Evolutionary conservation across 1,140 invertebrate species (phyloP), one percentile per base, ranked within the genome.

Genomic region (Tetramorium simillimum): DNA sequence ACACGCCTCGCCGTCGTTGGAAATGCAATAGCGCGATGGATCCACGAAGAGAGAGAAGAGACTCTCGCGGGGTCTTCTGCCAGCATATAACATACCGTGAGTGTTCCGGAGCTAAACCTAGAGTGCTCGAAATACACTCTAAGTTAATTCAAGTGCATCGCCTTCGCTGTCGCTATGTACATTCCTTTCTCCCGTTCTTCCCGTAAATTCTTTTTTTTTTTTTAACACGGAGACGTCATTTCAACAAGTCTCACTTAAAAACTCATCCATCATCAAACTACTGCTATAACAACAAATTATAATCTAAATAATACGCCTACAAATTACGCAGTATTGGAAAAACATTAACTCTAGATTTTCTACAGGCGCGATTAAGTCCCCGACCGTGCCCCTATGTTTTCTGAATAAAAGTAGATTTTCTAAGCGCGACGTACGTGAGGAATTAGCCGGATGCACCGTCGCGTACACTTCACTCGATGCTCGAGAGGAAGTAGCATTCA

Each of bases 121-220:
- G 93, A 94, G 90, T 90, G 92, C 93, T 92, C 92, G 92, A 94
- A 94, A 94, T 94, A 94, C 89, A 92, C 92, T 86, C 72, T 89
- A 91, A 91, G 92, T 93, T 92, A 93, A 94, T 94, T 93, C 93
- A 94, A 94, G 93, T 94, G 92, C 93, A 94, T 92, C 89, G 92
- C 89, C 89, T 92, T 90, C 88, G 89, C 87, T 89, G 91, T 92
- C 86, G 86, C 88, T 81, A 75, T 58, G 87, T 88, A 85, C 78
- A 67, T 87, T 85, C 81, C 51, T 49, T 88, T 12, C 58, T 85
- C 60, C 63, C 60, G 60, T 76, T 77, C 78, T 49, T 40, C 72
- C 14, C 49, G 69, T 73, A 14, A 56, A 62, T 46, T 86, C 72
- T 51, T 85, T 86, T 72, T 51, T 77, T 56, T 86, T 69, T 56